Conservation (phyloP, 1,140 invertebrate species). For the Drosophila subpulchrella region DNA sequence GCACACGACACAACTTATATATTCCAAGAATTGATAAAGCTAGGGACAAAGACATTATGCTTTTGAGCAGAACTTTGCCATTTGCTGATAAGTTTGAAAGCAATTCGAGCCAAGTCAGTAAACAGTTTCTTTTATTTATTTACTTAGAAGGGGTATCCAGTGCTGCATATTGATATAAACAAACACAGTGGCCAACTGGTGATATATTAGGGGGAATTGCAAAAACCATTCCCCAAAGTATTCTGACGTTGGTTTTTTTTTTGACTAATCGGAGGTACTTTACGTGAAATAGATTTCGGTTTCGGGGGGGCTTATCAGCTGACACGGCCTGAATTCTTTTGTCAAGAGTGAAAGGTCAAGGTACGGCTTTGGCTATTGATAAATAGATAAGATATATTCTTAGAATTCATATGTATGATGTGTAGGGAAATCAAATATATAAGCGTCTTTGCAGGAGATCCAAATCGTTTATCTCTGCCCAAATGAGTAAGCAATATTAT, state of each 20-base stretch:
- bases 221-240: slow-evolving; percentile 11
- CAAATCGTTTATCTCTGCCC: slow-evolving; percentile 4
- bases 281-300: slow-evolving; percentile 16
- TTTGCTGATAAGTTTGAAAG: slow-evolving; percentile 46
- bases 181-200: slow-evolving; percentile 24
- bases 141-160: slow-evolving; percentile 37
- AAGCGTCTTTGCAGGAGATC: slow-evolving; percentile 8
- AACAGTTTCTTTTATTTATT: slow-evolving; percentile 34
- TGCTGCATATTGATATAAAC: slow-evolving; percentile 33
- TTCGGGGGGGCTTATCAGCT: slow-evolving; percentile 39
- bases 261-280: slow-evolving; percentile 21
- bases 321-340: slow-evolving; percentile 13
- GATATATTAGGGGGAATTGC: slow-evolving; percentile 43
- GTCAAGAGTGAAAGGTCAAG: slow-evolving; percentile 59
- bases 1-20: neutral
- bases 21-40: slow-evolving; percentile 20
- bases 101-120: slow-evolving; percentile 34
- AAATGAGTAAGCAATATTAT: slow-evolving; percentile 54
- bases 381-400: slow-evolving; percentile 62
- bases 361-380: slow-evolving; percentile 31
- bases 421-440: slow-evolving; percentile 8
- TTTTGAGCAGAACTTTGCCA: slow-evolving; percentile 39
- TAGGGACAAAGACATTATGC: slow-evolving; percentile 45
- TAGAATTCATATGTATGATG: neutral
- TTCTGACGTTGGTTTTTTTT: slow-evolving; percentile 9